A percentile compares a stretch with the other conserved stretches of the same genome.
Conservation (phyloP, 2,797 vertebrate species). For the Thamnophis elegans region DNA sequence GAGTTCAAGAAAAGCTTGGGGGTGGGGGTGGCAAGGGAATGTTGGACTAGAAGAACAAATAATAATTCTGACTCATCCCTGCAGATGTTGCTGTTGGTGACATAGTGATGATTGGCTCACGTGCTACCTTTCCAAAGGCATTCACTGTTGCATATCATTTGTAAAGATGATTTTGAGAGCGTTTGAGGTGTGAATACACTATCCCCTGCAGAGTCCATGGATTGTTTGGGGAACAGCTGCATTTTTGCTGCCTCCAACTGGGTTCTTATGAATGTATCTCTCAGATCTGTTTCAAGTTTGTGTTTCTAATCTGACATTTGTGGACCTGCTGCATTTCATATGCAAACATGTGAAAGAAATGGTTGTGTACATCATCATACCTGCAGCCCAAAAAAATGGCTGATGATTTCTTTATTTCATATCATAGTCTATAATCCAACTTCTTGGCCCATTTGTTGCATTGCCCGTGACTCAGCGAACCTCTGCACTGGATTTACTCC, state of each 20-base stretch:
- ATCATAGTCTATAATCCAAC: background rate
- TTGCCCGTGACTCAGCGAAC: background rate
- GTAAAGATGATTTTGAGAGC: constrained; percentile 24
- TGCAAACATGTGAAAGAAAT: background rate
- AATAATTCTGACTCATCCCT: constrained; percentile 14
- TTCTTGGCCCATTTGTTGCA: background rate
- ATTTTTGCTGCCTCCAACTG: constrained; percentile 53
- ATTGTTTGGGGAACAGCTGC: constrained; percentile 45
- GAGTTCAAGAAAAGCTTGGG: background rate
- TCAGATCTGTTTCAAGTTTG: background rate
- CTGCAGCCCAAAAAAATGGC: background rate
- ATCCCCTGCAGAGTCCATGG: background rate
- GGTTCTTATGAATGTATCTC: constrained; percentile 28
- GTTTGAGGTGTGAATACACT: background rate
- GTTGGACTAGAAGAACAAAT: constrained; percentile 12
- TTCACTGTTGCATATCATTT: background rate
- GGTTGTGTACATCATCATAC: background rate
- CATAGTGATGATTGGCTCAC: rapidly evolving
- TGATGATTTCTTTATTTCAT: background rate
- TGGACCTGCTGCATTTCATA: background rate
- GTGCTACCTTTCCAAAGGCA: constrained; percentile 13
- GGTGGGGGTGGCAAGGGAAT: background rate
- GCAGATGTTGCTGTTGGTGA: background rate
- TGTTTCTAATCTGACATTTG: background rate
- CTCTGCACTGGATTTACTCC: background rate